Base-by-base conservation (phyloP, 1,140 invertebrate species). In the Diorhabda sublineata region DNA sequence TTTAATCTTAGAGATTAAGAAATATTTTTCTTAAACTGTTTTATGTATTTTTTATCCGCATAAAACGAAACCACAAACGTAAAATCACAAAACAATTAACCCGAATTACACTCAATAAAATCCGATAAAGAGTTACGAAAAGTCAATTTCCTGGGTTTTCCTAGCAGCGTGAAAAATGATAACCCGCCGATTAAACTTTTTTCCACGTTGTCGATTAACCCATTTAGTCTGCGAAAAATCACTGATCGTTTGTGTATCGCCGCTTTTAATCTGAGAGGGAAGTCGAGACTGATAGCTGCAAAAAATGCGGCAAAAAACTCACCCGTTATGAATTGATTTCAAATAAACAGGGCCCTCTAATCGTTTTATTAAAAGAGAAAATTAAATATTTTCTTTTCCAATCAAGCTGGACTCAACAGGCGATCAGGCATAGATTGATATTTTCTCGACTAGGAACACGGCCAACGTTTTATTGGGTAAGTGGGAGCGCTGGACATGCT, bases 271-370 rank as follows among this genome's bases (percentile, higher is more conserved):
- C 65, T 67, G 58, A 44, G 42, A 67, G 65, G 65, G 65, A 67
- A 67, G 58, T 67, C 65, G 65, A 45, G 65, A 67, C 44, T 60
- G 65, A 67, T 61, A 64, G 52, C 58, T 8, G 45, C 57, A 71
- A 65, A 71, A 71, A 71, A 68, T 52, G 66, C 69, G 26, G 64
- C 65, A 68, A 71, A 71, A 70, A 71, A 68, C 65, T 52, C 47
- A 42, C 64, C 68, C 61, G 42, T 64, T 65, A 71, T 70, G 70
- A 70, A 72, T 72, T 71, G 63, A 71, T 71, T 69, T 60, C 68
- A 62, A 74, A 74, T 70, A 70, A 74, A 72, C 66, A 65, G 47
- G 47, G 59, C 66, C 69, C 73, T 72, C 71, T 73, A 69, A 75
- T 74, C 73, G 67, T 65, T 72, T 68, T 73, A 69, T 69, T 71